Base-by-base conservation (phyloP, 2,888 invertebrate species). In the Zygogramma bicolorata region DNA sequence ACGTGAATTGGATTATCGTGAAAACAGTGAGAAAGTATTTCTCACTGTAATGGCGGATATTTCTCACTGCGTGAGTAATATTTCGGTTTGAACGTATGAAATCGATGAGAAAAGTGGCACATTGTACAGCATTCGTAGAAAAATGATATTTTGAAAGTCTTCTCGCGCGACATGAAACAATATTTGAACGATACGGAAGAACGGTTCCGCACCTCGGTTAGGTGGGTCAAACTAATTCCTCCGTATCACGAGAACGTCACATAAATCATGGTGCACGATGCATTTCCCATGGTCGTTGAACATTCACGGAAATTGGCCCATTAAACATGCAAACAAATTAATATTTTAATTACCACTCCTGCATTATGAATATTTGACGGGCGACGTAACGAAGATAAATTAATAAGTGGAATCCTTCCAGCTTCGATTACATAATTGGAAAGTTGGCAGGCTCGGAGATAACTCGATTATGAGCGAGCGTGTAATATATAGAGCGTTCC, bases 401-500 rank as follows among this genome's bases (percentile, higher is more conserved):
- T 71, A 71, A 66, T 71, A 71, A 74, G 68, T 70, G 65, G 72
- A 60, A 76, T 76, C 77, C 75, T 77, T 75, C 76, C 73, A 73
- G 76, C 77, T 76, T 79, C 77, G 79, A 83, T 83, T 82, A 78
- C 80, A 76, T 84, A 85, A 85, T 85, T 85, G 84, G 84, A 82
- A 84, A 85, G 85, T 85, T 85, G 82, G 83, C 84, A 81, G 81
- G 79, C 81, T 84, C 79, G 78, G 79, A 81, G 82, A 82, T 84
- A 85, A 84, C 82, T 84, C 84, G 84, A 85, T 85, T 85, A 85
- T 82, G 78, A 82, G 81, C 81, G 83, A 82, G 80, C 83, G 83
- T 80, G 83, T 84, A 84, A 84, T 84, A 84, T 85, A 83, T 84
- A 83, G 84, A 84, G 81, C 84, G 83, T 84, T 82, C 84, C 84